Percentiles rank a stretch among this genome's conserved stretches.
Evolutionary conservation across 2,888 invertebrate species (phyloP).

Genomic region (Agrilus cyanescens): DNA sequence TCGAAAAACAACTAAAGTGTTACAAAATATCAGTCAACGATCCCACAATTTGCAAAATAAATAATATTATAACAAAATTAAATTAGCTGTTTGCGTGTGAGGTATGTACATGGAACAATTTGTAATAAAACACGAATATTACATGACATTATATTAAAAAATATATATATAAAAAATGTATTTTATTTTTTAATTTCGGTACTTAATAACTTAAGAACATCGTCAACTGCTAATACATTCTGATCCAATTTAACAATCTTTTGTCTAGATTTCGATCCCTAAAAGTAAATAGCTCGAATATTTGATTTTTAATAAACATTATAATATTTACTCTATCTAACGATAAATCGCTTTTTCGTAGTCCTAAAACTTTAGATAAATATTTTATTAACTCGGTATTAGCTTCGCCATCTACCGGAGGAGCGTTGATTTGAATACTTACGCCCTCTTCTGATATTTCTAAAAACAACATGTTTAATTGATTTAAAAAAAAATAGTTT

Average conservation of each 20-base stretch:
- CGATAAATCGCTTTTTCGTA: conserved; percentile 57
- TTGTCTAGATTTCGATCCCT: conserved; percentile 19
- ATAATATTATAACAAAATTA: no score
- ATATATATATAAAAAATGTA: no score
- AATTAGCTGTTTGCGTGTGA: no score
- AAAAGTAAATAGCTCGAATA: conserved; percentile 1
- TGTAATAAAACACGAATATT: no score
- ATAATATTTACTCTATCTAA: conserved; percentile 37
- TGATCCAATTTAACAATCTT: conserved; percentile 13
- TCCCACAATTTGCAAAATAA: no score
- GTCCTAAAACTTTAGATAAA: conserved; percentile 51
- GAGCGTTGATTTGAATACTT: conserved; percentile 66
- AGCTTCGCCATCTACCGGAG: conserved; percentile 73
- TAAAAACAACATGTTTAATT: conserved; percentile 9
- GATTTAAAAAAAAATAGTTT: conserved; percentile 15
- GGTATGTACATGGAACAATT: no score
- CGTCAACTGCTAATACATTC: no score
- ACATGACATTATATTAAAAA: no score
- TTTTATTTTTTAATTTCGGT: no score
- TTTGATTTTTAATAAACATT: neutral
- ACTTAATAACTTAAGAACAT: no score
- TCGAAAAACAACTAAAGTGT: no score
- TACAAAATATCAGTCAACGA: no score
- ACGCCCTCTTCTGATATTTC: conserved; percentile 51
- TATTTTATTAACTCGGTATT: conserved; percentile 65